Conservation (phyloP, 2,113 vertebrate genomes). For the Nettapus auritus region DNA sequence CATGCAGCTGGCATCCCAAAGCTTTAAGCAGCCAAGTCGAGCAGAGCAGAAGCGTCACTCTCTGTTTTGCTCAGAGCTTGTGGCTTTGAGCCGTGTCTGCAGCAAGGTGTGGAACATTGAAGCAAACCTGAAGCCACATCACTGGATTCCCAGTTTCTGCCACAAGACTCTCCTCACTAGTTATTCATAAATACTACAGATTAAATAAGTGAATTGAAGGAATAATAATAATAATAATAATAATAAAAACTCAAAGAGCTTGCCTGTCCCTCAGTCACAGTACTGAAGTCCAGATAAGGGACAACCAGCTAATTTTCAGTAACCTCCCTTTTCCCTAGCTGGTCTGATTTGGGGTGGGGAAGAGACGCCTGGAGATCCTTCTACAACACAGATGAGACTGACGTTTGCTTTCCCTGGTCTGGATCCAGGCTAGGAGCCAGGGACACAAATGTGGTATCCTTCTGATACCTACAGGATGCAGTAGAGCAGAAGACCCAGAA, state of each 20-base stretch:
- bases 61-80: background rate
- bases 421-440: background rate
- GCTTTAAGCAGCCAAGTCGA: background rate
- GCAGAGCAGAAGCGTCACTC: background rate
- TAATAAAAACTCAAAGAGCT: background rate
- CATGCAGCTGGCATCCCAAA: background rate
- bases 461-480: background rate
- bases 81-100: background rate
- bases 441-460: background rate
- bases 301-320: background rate
- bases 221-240: no score
- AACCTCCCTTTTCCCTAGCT: background rate
- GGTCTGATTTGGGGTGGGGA: background rate
- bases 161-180: background rate
- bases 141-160: conserved; percentile 9
- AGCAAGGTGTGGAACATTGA: background rate
- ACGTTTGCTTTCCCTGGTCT: background rate
- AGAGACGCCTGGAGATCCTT: background rate
- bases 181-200: background rate
- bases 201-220: background rate
- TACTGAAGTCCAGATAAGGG: background rate
- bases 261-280: background rate
- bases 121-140: conserved; percentile 33
- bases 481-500: background rate
- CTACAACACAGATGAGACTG: background rate